These are phyloP conservation scores for Drosophila erecta DNA, from an alignment of 1,140 invertebrate species.

Conservation along the genomic window DNA sequence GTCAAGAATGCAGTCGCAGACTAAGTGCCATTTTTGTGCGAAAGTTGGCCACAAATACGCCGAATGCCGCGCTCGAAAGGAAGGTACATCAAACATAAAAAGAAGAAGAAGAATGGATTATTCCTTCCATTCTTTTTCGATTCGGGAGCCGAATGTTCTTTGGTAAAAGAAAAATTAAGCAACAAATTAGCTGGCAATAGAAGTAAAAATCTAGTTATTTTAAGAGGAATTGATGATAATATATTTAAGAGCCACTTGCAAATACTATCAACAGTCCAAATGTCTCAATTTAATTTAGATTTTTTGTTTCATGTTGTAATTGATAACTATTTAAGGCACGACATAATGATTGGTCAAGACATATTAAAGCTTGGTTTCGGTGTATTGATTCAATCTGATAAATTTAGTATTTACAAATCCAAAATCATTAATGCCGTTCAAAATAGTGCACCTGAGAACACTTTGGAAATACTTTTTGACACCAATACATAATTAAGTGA, in stretches of 20 bases:
- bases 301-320: not conserved
- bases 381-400: too few relatives aligned
- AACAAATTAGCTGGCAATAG: not conserved
- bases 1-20: not conserved
- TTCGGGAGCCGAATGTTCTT: not conserved
- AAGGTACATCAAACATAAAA: too few relatives aligned
- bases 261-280: too few relatives aligned
- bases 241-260: not conserved
- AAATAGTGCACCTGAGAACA: too few relatives aligned
- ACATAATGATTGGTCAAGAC: too few relatives aligned
- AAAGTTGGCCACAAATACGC: not conserved
- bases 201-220: not conserved
- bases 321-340: not conserved
- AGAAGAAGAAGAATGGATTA: not conserved
- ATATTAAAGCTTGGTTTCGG: too few relatives aligned
- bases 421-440: too few relatives aligned
- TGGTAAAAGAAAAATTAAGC: not conserved
- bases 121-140: not conserved
- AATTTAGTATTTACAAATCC: too few relatives aligned
- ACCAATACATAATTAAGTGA: too few relatives aligned
- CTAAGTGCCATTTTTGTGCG: not conserved
- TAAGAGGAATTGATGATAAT: not conserved
- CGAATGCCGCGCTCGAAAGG: too few relatives aligned
- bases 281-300: not conserved
- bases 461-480: too few relatives aligned